phyloP scores from a whole-genome alignment of 2,113 vertebrate species.

The Urocynchramus pylzowi region DNA sequence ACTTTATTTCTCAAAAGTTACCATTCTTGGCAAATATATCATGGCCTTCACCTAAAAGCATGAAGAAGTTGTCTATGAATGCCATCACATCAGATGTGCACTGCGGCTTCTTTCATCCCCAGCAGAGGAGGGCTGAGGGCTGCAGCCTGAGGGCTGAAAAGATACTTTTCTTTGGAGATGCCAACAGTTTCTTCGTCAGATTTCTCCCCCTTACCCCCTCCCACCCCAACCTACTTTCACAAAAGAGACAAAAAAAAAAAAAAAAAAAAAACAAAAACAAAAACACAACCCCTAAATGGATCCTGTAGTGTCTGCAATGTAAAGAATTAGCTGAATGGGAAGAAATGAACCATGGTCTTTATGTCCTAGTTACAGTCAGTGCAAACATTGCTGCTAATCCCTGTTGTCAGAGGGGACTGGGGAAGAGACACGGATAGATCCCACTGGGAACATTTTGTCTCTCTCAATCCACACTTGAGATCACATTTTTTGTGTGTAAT shows the following conservation, averaged over 20 bases:
- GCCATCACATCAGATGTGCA: neutral
- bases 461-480: conserved; percentile 33
- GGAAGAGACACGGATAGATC: conserved; percentile 4
- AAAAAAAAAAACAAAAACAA: neutral
- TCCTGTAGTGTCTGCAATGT: conserved; percentile 49
- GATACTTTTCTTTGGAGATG: conserved; percentile 8
- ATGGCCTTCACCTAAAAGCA: neutral
- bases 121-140: neutral
- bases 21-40: neutral
- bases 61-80: neutral
- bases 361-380: conserved; percentile 56
- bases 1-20: neutral
- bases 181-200: conserved; percentile 24
- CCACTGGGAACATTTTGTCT: conserved; percentile 56
- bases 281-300: conserved; percentile 12
- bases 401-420: neutral
- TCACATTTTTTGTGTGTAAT: conserved; percentile 19
- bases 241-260: neutral
- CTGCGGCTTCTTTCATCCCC: neutral
- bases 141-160: neutral
- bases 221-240: neutral
- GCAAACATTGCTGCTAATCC: conserved; percentile 60
- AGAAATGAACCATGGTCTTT: conserved; percentile 60
- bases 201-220: neutral
- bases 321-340: conserved; percentile 65